Evolutionary conservation across 23 tunicate species (phyloP).

Genomic region (Halocynthia aurantium): DNA sequence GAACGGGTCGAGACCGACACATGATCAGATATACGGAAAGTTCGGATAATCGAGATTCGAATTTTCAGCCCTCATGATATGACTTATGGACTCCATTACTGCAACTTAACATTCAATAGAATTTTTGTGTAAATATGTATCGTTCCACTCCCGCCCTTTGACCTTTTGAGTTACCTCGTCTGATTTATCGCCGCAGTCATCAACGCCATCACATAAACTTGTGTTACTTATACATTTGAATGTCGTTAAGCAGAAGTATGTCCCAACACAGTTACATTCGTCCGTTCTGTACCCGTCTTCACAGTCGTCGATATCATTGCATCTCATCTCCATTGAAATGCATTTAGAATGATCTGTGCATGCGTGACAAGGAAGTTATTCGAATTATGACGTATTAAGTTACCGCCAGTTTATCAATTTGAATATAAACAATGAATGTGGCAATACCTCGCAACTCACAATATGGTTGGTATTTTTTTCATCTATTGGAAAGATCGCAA

Average conservation of each 20-base stretch:
- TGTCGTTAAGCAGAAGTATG: neutral
- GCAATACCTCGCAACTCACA: neutral
- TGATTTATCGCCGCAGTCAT: constrained; percentile 4
- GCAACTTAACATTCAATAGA: neutral
- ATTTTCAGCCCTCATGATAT: too few relatives aligned
- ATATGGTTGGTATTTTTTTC: neutral
- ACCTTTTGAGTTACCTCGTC: neutral
- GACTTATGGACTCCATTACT: too few relatives aligned
- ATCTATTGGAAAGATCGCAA: neutral
- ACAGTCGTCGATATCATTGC: constrained; percentile 6
- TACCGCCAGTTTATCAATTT: too few relatives aligned
- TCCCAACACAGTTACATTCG: constrained; percentile 9
- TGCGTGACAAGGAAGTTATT: neutral
- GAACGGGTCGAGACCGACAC: too few relatives aligned
- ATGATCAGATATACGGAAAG: too few relatives aligned
- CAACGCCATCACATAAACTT: neutral
- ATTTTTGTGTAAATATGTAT: neutral
- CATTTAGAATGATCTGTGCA: constrained; percentile 1
- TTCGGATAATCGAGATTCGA: too few relatives aligned
- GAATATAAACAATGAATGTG: neutral
- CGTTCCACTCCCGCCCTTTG: neutral
- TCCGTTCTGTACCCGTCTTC: constrained; percentile 10
- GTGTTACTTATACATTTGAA: neutral
- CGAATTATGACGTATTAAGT: too few relatives aligned
- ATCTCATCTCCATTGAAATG: neutral